phyloP scores from a whole-genome alignment of 2,888 invertebrate species.

The Cephus runcator region DNA sequence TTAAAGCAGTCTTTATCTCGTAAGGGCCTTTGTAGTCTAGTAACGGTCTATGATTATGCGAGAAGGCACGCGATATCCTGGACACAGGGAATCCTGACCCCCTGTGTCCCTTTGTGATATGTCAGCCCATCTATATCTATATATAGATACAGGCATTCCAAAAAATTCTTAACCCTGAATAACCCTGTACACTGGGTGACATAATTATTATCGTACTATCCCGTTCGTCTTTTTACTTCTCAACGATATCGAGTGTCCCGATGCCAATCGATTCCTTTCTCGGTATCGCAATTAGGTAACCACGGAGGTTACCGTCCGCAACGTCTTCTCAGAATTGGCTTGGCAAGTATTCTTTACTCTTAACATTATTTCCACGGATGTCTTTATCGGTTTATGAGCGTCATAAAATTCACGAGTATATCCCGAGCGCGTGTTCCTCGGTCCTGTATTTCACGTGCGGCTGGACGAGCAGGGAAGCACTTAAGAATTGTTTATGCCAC shows the following conservation, averaged over 20 bases:
- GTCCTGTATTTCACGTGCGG: slow-evolving; percentile 3
- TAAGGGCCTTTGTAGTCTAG: slow-evolving; percentile 34
- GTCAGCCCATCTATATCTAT: neutral
- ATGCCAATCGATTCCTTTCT: neutral
- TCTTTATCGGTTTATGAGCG: slow-evolving; percentile 56
- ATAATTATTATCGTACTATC: neutral
- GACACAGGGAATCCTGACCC: slow-evolving; percentile 16
- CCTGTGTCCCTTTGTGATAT: neutral
- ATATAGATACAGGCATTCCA: neutral
- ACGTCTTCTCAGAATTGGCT: neutral
- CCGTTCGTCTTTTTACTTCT: neutral
- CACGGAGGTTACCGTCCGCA: neutral
- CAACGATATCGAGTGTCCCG: neutral
- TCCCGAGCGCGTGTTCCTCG: slow-evolving; percentile 30
- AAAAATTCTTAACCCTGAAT: neutral
- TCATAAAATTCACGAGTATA: slow-evolving; percentile 43
- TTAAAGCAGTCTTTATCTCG: slow-evolving; percentile 39
- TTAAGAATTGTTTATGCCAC: slow-evolving; percentile 48
- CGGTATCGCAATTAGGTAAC: neutral
- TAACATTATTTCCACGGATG: slow-evolving; percentile 43
- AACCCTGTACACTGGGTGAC: neutral
- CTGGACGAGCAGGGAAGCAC: slow-evolving; percentile 16
- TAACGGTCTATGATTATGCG: slow-evolving; percentile 37
- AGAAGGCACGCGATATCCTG: slow-evolving; percentile 39
- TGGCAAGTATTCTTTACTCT: neutral